Evolutionary conservation across 2,797 vertebrate genomes (phyloP), one percentile per base, ranked within the genome.

Genomic region (Rhincodon typus): DNA sequence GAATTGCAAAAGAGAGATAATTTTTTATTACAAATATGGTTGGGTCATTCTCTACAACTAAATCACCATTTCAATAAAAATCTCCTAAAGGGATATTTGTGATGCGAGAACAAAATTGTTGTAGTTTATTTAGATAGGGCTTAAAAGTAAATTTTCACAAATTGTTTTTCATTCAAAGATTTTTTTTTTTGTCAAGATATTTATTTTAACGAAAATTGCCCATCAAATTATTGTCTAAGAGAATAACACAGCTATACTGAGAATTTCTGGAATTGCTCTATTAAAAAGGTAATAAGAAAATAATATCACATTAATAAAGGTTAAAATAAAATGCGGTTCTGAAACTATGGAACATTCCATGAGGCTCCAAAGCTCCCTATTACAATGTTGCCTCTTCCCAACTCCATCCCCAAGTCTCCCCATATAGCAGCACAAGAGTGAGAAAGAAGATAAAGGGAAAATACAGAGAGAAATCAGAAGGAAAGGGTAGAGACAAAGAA

Each of bases 1-100:
- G 90, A 38, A 10, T 84, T 23, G 82, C 82, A 46, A 23, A 84
- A 46, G 21, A 42, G 79, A 84, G 21, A 84, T 21, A n/a, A 93
- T 69, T 46, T 93, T 93, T 66, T 57, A 91, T n/a, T 19, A 42
- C 46, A 67, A 23, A 42, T 84, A 93, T n/a, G 23, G 88, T 66
- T 91, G 88, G 88, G 66, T 42, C 90, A 93, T 93, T 93, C 90
- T 93, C 66, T 38, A 93, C 57, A 93, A 62, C 90, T 21, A 27
- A 93, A 93, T 38, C 62, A 93, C 62, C 8, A 42, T 25, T 69
- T 93, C n/a, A 69, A 7, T 42, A 66, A n/a, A 91, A n/a, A n/a
- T 84, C 82, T 84, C 42, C 30, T 86, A 8, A 67, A 3, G 90
- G 19, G 7, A 13, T 10, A 69, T 91, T 69, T 23, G 27, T 90